Evolutionary conservation across 1,140 invertebrate genomes (phyloP), one percentile per base, ranked within the genome.

Genomic region (Drosophila equinoxialis): DNA sequence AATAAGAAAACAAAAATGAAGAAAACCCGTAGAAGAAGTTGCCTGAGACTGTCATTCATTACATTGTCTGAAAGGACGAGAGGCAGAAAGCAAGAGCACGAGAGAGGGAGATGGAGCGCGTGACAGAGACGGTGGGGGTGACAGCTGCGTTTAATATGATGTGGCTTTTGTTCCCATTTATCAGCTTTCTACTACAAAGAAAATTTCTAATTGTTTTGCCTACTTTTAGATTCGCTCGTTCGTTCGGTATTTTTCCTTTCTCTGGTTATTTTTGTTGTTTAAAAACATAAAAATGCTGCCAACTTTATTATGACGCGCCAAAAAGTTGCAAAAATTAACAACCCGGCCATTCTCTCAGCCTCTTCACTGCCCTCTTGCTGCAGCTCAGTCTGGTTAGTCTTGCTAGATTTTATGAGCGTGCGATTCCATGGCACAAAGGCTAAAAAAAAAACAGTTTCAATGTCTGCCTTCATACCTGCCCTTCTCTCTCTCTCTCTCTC

Each of bases 321-420:
- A 80, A 86, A 86, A 87, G 76, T 87, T 81, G 76, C 83, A 62
- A 83, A 30, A 89, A 59, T 85, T 82, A 87, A 79, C 79, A 74
- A 57, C 6, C 45, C 17, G 62, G 64, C 67, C 65, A 3, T 37
- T 37, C 65, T 48, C 58, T 30, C 35, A 30, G 26, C 45, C 57
- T 67, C 63, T 6, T 30, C 30, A 30, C 39, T 33, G 33, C 60
- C 30, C 26, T 33, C 23, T 13, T 45, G 59, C 51, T 45, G 63
- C 59, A 66, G 41, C 37, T 41, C 37, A 62, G 75, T 72, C 75
- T 77, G 58, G 66, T 55, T 39, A 39, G 37, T 39, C 37, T 68
- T 74, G 77, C 17, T 45, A 64, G 68, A 74, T 71, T 79, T 79
- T 66, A 79, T 59, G 60, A 54, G 61, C 41, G 54, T 58, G 61